Evolutionary conservation across 2,113 vertebrate species (phyloP).

Genomic region (Himantopus leucocephalus): DNA sequence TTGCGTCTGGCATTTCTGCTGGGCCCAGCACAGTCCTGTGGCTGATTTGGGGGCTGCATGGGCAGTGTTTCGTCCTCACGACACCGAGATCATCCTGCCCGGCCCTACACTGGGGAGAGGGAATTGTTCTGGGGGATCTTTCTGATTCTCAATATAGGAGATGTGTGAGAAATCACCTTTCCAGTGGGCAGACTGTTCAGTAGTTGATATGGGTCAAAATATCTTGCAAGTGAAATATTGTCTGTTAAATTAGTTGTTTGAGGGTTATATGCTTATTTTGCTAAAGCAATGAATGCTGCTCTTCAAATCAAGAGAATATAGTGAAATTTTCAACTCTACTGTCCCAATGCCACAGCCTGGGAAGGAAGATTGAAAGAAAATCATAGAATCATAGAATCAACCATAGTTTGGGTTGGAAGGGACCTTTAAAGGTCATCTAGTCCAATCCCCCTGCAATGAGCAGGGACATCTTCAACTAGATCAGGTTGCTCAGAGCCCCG

Average conservation of each 20-base stretch:
- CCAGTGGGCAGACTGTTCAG: background rate
- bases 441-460: background rate
- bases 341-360: background rate
- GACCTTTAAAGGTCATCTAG: background rate
- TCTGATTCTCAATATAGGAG: background rate
- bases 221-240: background rate
- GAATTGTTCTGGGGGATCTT: background rate
- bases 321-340: background rate
- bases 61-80: rapidly evolving
- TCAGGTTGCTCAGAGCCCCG: background rate
- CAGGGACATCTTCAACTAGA: background rate
- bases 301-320: background rate
- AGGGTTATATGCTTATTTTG: background rate
- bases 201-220: background rate
- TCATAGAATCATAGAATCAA: background rate
- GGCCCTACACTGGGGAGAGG: background rate
- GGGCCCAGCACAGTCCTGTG: background rate
- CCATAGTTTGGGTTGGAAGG: background rate
- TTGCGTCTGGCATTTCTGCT: background rate
- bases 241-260: background rate
- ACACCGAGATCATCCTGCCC: rapidly evolving
- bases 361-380: background rate
- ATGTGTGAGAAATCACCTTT: background rate
- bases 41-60: background rate
- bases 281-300: background rate